Evolutionary conservation across 2,113 vertebrate genomes (phyloP), one percentile per base, ranked within the genome.

Genomic region (Catharus bicknelli): DNA sequence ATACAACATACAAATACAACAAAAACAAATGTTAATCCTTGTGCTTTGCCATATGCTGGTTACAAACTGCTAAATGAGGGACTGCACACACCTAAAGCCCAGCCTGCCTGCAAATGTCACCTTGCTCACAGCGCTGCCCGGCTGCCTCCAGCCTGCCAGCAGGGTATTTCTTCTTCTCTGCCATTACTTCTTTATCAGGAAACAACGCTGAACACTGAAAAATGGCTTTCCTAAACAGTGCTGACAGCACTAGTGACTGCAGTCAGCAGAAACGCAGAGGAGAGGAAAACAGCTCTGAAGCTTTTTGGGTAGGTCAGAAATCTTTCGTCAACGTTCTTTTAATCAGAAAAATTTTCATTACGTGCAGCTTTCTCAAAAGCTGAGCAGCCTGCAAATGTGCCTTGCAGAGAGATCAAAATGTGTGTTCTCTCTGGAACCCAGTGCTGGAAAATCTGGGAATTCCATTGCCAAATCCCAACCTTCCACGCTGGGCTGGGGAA

Each of bases 141-240:
- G 34, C 76, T 66, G 62, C 89, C 75, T 90, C 84, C 58, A 48
- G 42, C 11, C 9, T 19, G 43, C 22, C 75, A 89, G 70, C n/a
- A 38, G 38, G 20, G 27, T 17, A 6, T 20, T 57, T 23, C 48
- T 77, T 75, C 42, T 77, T 18, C 18, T 8, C 62, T 84, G 74
- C n/a, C 26, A 7, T 40, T 40, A 84, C 50, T 90, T 62, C 74
- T 90, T 83, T 47, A 89, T 69, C 90, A 85, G 75, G 79, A 90
- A 94, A 89, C 75, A 76, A 55, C 0, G 0, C 11, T 12, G 11
- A 89, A 68, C 36, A 7, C 53, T 90, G 78, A 91, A 64, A 86
- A 96, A 96, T 75, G n/a, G 73, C 27, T 38, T 69, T 91, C n/a
- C 84, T 87, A 51, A 88, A 27, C 18, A 43, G 54, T 36, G 88